Evolutionary conservation across 2,888 invertebrate genomes (phyloP), one percentile per base, ranked within the genome.

Genomic region (Halocaridina rubra): DNA sequence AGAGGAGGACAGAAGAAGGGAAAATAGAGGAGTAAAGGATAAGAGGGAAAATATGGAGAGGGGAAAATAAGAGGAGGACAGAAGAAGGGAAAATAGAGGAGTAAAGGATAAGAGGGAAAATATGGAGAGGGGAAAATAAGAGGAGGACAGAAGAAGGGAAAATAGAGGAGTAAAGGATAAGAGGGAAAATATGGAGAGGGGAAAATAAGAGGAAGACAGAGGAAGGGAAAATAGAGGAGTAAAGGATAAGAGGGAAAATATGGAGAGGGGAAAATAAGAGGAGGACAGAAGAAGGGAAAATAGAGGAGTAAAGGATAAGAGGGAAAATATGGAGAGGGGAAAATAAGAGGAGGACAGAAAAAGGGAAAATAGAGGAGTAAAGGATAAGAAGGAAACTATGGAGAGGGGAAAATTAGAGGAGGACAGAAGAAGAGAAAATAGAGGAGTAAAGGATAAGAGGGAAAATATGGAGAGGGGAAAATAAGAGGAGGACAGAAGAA

Each of bases 391-490:
- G 22, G 16, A 4, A 24, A 19, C 16, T 13, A 19, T 16, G 22
- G 4, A n/a, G 29, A 7, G 7, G 10, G 5, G 2, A 10, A n/a
- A 32, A 24, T 32, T 27, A 61, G 30, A 61, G 33, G 19, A 24
- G 61, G 77, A 77, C 30, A 61, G 59, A 61, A 24, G 30, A 24
- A 77, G 77, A 77, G 77, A 19, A 33, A 77, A 77, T 27, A 76
- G 30, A 30, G 59, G 29, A 32, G 29, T 4, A 59, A 32, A 76
- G 59, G 19, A 59, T 59, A 59, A 59, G 59, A 76, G 59, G 19
- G 59, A 59, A 19, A 76, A 29, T 10, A 59, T 19, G 27, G 59
- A n/a, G 16, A 61, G 33, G 53, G 46, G 30, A 33, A n/a, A 33
- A n/a, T 22, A n/a, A 72, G 33, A 72, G 33, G 33, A 39, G n/a